Evolutionary conservation across 2,113 vertebrate genomes (phyloP), one percentile per base, ranked within the genome.

Genomic region (Acrocephalus arundinaceus): DNA sequence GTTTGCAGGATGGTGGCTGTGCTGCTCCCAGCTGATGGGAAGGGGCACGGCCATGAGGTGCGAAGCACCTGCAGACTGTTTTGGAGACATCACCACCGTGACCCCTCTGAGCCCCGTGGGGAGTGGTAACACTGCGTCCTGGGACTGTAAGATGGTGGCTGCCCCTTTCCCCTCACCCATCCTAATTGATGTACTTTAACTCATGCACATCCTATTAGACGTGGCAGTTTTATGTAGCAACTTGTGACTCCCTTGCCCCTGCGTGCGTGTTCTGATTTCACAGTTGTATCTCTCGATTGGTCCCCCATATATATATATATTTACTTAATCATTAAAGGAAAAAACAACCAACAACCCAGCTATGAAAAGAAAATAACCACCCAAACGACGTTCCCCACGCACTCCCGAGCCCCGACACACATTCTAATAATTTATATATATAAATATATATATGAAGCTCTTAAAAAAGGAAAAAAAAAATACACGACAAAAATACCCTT

Each of bases 181-280:
- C 90, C 97, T 51, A 85, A 13, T 97, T 95, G 97, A 95, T 97
- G 97, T 98, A 97, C 96, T 97, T 97, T 91, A 95, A 97, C 95
- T 97, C 98, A 97, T 97, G 95, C 97, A 96, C 97, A 97, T 96
- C 94, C 97, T 95, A 96, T 98, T 98, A 98, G 97, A 98, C 95
- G 98, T 98, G 98, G 96, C 98, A 96, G 97, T 98, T 98, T 98
- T 97, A 97, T 96, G 97, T 98, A 97, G 98, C 98, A 97, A 97
- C 91, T 96, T 98, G 98, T 98, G 98, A 97, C 77, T 63, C 96
- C 97, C 95, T 89, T 81, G 58, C 78, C 94, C 90, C 78, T 0
- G 52, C 48, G 96, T 97, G 94, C 90, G 96, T 97, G 97, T 97
- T 90, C 95, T 85, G 94, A 97, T 94, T 85, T 95, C 96, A 97